Percentiles rank a stretch among this genome's conserved stretches.
phyloP scores from a whole-genome alignment of 2,888 invertebrate genomes.

The Isoperla grammatica region DNA sequence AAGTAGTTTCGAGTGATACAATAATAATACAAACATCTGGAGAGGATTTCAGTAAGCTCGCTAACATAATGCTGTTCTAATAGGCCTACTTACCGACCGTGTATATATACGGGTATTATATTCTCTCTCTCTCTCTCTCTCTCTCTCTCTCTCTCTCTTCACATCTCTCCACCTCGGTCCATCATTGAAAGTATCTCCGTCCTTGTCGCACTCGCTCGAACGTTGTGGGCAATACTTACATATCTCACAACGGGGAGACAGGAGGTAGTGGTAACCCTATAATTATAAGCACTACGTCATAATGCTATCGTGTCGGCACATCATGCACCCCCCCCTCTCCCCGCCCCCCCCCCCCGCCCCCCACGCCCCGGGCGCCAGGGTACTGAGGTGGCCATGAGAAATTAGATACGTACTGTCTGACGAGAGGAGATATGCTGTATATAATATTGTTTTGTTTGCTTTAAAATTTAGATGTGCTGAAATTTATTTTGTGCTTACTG shows the following conservation, averaged over 20 bases:
- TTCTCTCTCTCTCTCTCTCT: background rate
- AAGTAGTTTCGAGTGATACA: no score
- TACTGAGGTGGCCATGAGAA: background rate
- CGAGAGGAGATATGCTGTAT: background rate
- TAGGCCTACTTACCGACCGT: no score
- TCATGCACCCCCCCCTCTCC: conserved; percentile 10
- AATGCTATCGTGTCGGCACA: conserved; percentile 20
- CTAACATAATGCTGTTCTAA: no score
- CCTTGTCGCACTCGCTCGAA: conserved; percentile 2
- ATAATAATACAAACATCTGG: no score
- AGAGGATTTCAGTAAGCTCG: no score
- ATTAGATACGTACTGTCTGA: background rate
- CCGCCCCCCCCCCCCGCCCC: background rate
- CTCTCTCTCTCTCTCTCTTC: no score
- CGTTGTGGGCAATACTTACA: conserved; percentile 17
- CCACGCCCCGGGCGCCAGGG: conserved; percentile 1
- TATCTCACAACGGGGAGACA: conserved; percentile 20
- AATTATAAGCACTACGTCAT: conserved; percentile 24
- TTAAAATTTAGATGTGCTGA: background rate
- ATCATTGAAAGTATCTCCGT: background rate
- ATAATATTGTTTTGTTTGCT: background rate
- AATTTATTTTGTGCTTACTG: background rate
- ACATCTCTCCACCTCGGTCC: no score
- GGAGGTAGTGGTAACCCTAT: conserved; percentile 17
- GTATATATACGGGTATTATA: background rate